A percentile compares a stretch with the other conserved stretches of the same genome.
These are phyloP conservation scores for Coreius guichenoti DNA, from an alignment of 2,797 vertebrate species.

Conservation along the genomic window DNA sequence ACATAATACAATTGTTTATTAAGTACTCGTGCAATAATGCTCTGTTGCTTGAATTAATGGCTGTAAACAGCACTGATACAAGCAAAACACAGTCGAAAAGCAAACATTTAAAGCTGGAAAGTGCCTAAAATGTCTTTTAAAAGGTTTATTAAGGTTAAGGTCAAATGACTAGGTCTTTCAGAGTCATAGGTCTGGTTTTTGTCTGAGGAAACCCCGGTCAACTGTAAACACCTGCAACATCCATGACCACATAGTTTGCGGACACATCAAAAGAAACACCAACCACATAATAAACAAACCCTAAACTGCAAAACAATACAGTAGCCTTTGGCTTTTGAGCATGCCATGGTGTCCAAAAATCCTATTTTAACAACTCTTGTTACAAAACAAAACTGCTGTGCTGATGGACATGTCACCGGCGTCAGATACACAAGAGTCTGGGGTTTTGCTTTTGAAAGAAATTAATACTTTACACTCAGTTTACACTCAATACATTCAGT, in stretches of 20 bases:
- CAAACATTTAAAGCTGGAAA: conserved; percentile 38
- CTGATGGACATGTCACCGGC: background rate
- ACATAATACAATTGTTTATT: conserved; percentile 59
- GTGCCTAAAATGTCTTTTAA: conserved; percentile 14
- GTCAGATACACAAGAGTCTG: background rate
- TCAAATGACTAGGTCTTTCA: conserved; percentile 17
- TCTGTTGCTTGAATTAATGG: conserved; percentile 32
- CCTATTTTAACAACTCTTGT: background rate
- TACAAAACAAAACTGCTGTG: background rate
- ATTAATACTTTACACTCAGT: background rate
- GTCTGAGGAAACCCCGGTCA: conserved; percentile 26
- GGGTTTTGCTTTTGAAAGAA: background rate
- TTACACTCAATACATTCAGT: too few species aligned
- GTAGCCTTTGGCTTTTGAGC: conserved; percentile 37
- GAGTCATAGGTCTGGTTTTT: conserved; percentile 39
- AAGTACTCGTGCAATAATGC: conserved; percentile 59
- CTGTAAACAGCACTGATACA: conserved; percentile 32
- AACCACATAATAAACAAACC: conserved; percentile 59
- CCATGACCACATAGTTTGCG: conserved; percentile 59
- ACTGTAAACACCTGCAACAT: conserved; percentile 61
- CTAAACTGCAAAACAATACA: conserved; percentile 46
- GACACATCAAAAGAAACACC: conserved; percentile 54
- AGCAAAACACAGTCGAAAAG: conserved; percentile 21
- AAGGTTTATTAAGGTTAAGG: background rate
- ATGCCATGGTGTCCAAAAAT: background rate